Evolutionary conservation across 2,888 invertebrate species (phyloP), one percentile per base, ranked within the genome.

Genomic region (Cephus runcator): DNA sequence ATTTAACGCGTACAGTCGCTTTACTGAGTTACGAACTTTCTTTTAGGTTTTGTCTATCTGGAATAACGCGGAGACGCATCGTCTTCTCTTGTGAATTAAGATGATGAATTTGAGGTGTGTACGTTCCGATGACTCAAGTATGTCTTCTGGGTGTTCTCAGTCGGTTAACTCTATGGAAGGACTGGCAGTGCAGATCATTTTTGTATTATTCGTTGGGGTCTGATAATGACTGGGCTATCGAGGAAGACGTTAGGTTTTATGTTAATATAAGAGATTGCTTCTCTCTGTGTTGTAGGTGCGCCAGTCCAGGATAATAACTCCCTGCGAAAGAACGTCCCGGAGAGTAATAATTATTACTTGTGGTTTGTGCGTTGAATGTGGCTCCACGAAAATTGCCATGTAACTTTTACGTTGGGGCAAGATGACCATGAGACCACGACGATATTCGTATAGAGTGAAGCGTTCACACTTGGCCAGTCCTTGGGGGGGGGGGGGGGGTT

Each of bases 231-330:
- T 23, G 56, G 56, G 56, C 23, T 56, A 56, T 56, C 23, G 56
- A 2, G 23, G 76, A 83, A 83, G 86, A 87, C 83, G 84, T 81
- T 84, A 79, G 83, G 83, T 87, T 86, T 88, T 88, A 89, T 89
- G 90, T 86, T 89, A 89, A 89, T 89, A 56, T 56, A 56, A 56
- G 23, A 56, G 56, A 56, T 56, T 56, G 23, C 23, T 56, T 56
- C 9, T 77, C 80, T 74, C 75, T 81, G 73, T 73, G 76, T 78
- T 78, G 79, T 82, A 86, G 85, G 86, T 82, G 87, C 83, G 84
- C 86, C 85, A 88, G 87, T 88, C 89, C 88, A 84, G 87, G 85
- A 82, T 89, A 87, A 89, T 89, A 89, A 88, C 81, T 84, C 81
- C 15, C 73, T 77, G 69, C 40, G 77, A 68, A 68, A 40, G n/a